Evolutionary conservation across 2,888 invertebrate species (phyloP).

Genomic region (Pammene fasciana): DNA sequence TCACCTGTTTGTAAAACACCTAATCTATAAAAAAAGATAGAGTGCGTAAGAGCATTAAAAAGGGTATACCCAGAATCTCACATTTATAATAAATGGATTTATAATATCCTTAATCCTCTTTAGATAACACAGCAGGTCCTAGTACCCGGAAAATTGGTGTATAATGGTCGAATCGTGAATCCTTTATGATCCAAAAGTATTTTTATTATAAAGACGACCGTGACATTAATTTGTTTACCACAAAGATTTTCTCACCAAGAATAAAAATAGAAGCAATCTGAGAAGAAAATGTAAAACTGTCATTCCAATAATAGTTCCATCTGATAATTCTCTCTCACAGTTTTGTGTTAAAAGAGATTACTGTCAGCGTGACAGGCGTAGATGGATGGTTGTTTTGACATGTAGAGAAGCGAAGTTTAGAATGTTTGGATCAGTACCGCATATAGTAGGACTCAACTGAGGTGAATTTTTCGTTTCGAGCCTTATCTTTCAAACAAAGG

Average conservation of each 20-base stretch:
- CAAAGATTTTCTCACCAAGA: background rate
- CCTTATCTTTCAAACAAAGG: no score
- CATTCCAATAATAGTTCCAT: constrained; percentile 16
- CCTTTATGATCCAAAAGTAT: background rate
- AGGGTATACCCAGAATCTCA: no score
- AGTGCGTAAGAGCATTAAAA: no score
- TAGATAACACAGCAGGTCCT: no score
- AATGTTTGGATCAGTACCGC: background rate
- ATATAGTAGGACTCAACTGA: no score
- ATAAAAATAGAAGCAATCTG: constrained; percentile 17
- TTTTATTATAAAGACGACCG: background rate
- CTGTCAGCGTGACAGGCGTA: constrained; percentile 4
- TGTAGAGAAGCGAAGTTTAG: background rate
- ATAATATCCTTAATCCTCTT: no score
- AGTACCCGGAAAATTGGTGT: background rate
- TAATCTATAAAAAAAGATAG: no score
- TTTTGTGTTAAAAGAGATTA: background rate
- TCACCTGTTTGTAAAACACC: no score
- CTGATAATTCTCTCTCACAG: background rate
- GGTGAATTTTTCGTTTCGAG: no score
- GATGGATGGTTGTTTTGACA: constrained; percentile 19
- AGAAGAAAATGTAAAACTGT: background rate
- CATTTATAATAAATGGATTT: no score
- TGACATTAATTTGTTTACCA: constrained; percentile 13
- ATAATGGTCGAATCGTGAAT: no score